Base-by-base conservation (phyloP, 1,140 invertebrate species). In the Phortica variegata region DNA sequence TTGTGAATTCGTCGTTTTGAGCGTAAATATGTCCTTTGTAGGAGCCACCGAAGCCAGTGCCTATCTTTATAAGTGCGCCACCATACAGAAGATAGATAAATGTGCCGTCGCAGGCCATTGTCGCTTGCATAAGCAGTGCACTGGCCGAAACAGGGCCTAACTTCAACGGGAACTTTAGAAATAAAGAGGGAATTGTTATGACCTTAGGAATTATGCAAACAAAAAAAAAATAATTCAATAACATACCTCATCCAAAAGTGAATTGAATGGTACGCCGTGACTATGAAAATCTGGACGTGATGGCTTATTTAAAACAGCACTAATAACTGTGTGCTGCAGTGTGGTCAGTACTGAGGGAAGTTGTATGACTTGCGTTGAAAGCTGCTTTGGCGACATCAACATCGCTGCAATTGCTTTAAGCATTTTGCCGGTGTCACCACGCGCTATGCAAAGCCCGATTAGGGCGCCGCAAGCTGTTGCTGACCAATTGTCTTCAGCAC, bases 361-460 rank as follows among this genome's bases (percentile, higher is more conserved):
- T 88, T 91, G 83, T 43, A 94, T 86, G 73, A 87, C 85, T 79
- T 94, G 91, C 42, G 85, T 78, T 18, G 88, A 84, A 26, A 93
- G 77, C 37, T 83, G 80, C 61, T 86, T 79, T 6, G 89, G 84
- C 50, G 88, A 92, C 90, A 95, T 96, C 10, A 96, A 81, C 54
- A 97, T 81, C 20, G 91, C 88, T 13, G 90, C 85, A 21, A 93
- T 84, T 12, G 95, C 91, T 66, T 86, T 85, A 0, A 97, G 80
- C 57, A 94, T 85, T 71, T 93, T 90, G 21, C 92, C 91, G n/a
- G 93, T 94, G 69, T 96, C 91, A 2, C 94, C 94, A 46, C 90
- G 79, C 1, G 93, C 93, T n/a, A 96, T 88, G 19, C 92, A 91
- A 36, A 97, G 79, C 48, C 91, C 91, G 20, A 97, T 81, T 2